Percentiles rank a stretch among this genome's conserved stretches.
Conservation (phyloP, 2,113 vertebrate genomes). For the Oryctolagus cuniculus region mOryCun1.1 NC_091442.1:77703001-77703500, state of each 20-base stretch:
- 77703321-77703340: not conserved
- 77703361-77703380: constrained; percentile 77
- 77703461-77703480: constrained; percentile 83
- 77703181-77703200: not conserved
- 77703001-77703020: no score
- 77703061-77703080: no score
- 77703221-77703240: constrained; percentile 34
- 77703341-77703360: constrained; percentile 52
- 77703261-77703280: not conserved
- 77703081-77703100: not conserved
- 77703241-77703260: not conserved
- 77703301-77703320: not conserved
- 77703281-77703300: constrained; percentile 14
- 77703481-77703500: constrained; percentile 65
- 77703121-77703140: no score
- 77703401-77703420: constrained; percentile 78
- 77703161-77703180: not conserved
- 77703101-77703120: constrained; percentile 22
- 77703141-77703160: constrained; percentile 37
- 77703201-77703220: constrained; percentile 33
- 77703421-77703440: not conserved
- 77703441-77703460: constrained; percentile 70
- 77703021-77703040: no score
- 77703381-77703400: constrained; percentile 80
- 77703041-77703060: no score